Evolutionary conservation across 1,140 invertebrate genomes (phyloP).

Genomic region (Drosophila malerkotliana): DNA sequence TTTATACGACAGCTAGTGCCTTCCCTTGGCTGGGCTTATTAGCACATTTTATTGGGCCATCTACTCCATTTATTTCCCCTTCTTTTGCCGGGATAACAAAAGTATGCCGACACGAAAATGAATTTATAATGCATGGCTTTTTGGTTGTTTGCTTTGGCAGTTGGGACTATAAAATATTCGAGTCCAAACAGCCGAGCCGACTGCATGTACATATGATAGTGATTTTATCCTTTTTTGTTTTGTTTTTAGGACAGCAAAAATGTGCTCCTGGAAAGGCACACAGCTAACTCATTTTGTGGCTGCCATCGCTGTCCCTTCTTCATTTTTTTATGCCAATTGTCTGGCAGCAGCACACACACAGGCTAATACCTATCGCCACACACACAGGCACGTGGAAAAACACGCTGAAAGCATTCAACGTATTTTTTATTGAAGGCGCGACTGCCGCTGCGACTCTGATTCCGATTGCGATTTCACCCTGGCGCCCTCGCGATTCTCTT

Average conservation of each 20-base stretch:
- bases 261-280: slow-evolving; percentile 49
- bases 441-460: slow-evolving; percentile 58
- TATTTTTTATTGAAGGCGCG: slow-evolving; percentile 52
- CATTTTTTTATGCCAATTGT: slow-evolving; percentile 71
- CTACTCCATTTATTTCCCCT: slow-evolving; percentile 48
- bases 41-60: slow-evolving; percentile 70
- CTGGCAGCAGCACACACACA: slow-evolving; percentile 33
- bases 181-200: slow-evolving; percentile 19
- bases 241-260: slow-evolving; percentile 40
- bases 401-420: slow-evolving; percentile 43
- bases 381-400: slow-evolving; percentile 27
- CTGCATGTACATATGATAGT: slow-evolving; percentile 25
- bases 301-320: slow-evolving; percentile 55
- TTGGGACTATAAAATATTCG: slow-evolving; percentile 39
- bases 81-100: slow-evolving; percentile 48
- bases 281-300: slow-evolving; percentile 79
- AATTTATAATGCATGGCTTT: slow-evolving; percentile 75
- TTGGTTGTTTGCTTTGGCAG: slow-evolving; percentile 38
- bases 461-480: slow-evolving; percentile 49
- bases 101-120: slow-evolving; percentile 68
- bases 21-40: slow-evolving; percentile 51
- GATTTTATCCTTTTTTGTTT: not conserved
- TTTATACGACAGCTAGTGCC: not conserved
- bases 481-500: not conserved
- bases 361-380: not conserved